Evolutionary conservation across 2,113 vertebrate genomes (phyloP), one percentile per base, ranked within the genome.

Genomic region (Hystrix brachyura): DNA sequence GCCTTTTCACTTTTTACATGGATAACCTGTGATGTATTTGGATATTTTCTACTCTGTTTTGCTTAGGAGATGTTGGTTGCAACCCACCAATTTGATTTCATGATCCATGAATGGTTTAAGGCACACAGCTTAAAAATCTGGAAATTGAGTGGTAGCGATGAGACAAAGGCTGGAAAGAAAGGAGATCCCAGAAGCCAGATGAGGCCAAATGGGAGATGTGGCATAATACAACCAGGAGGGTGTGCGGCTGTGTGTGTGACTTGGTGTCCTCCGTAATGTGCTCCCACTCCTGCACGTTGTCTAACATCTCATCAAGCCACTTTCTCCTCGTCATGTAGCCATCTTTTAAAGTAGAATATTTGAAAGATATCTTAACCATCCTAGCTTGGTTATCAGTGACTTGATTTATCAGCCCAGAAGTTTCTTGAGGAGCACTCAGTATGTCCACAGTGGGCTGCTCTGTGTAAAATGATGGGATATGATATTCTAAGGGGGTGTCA

Each of bases 271-370:
- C 81, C 76, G 12, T 8, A 69, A 64, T 5, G 10, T 7, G 27
- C 27, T 29, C 19, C 29, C 0, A 0, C 43, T 51, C 43, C 38
- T 76, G 19, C 64, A 3, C 82, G 32, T 12, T 25, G 14, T 51
- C 72, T 78, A 7, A 32, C 62, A 7, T 69, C 32, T 67, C 29
- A 79, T 29, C 32, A 43, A 90, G 87, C 55, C 60, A 15, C 0
- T 84, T 78, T 34, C 12, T 43, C n/a, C 67, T 64, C 38, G n/a
- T 62, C 64, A 5, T 19, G 27, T 13, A 32, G 18, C 8, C 76
- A 3, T 57, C 79, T 85, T 91, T 17, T 85, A 78, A 87, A 78
- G 65, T 23, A n/a, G 27, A 90, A 74, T 93, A 29, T 81, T 88
- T 25, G 25, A 69, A 87, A 81, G 59, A 21, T 43, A 43, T 46